These are phyloP conservation scores for Scolopax mira DNA, from an alignment of 2,113 vertebrate species.

Conservation along the genomic window DNA sequence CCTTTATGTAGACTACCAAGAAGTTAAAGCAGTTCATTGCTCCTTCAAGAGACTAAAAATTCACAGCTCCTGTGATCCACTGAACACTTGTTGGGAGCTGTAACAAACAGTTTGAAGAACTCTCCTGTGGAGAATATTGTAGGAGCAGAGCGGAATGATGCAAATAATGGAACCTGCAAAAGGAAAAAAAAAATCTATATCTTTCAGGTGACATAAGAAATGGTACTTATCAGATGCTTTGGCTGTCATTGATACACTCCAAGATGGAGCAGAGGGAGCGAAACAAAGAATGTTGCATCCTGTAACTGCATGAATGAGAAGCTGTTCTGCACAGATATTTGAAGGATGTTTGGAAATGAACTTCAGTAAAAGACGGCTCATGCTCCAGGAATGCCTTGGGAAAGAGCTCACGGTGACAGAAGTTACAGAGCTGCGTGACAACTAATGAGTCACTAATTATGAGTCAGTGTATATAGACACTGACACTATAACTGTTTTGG, in stretches of 20 bases:
- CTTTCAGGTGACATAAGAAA: background rate
- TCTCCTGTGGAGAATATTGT: background rate
- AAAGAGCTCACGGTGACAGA: background rate
- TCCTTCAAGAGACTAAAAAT: conserved; percentile 19
- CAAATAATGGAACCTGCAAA: background rate
- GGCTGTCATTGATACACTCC: background rate
- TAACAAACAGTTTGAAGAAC: background rate
- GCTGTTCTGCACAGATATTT: background rate
- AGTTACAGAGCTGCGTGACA: background rate
- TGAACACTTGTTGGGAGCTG: background rate
- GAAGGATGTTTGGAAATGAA: background rate
- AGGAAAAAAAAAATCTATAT: background rate
- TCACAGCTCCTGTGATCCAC: background rate
- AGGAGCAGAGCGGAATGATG: background rate
- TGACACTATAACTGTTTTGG: background rate
- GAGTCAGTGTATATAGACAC: background rate
- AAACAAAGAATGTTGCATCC: background rate
- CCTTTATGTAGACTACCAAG: background rate
- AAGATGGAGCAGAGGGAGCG: background rate
- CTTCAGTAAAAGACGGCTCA: background rate
- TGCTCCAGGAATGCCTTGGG: background rate
- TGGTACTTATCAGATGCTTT: background rate
- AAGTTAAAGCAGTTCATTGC: conserved; percentile 5
- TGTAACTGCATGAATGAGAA: background rate
- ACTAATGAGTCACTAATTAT: background rate